Evolutionary conservation across 2,888 invertebrate species (phyloP).

Genomic region (Zaprionus bogoriensis): DNA sequence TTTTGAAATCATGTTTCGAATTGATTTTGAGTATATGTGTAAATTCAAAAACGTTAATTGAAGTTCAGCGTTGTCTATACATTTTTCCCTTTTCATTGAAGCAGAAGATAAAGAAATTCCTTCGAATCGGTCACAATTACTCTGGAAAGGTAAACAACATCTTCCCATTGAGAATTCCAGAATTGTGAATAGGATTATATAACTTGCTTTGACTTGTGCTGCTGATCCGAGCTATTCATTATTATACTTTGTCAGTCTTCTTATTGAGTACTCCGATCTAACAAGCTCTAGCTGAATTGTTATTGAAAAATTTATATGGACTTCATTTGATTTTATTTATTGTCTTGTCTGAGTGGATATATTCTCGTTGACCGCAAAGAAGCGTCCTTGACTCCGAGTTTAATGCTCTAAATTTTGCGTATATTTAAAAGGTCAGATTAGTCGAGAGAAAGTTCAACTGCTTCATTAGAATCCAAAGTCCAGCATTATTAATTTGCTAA

Average conservation of each 20-base stretch:
- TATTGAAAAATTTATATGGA: neutral
- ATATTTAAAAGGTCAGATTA: neutral
- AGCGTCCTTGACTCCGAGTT: neutral
- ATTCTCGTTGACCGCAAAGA: neutral
- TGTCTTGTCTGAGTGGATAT: neutral
- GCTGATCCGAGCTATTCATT: neutral
- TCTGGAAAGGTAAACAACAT: neutral
- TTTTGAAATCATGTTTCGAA: too few species aligned
- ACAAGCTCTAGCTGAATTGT: neutral
- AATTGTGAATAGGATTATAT: neutral
- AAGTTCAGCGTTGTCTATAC: too few species aligned
- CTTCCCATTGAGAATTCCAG: too few species aligned
- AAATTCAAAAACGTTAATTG: too few species aligned
- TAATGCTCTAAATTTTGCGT: conserved; percentile 1
- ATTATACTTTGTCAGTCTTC: neutral
- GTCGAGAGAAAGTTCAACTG: neutral
- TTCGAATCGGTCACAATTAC: too few species aligned
- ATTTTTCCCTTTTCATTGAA: too few species aligned
- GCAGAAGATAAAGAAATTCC: neutral
- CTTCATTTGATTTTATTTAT: neutral
- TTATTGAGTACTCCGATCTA: neutral
- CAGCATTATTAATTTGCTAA: neutral
- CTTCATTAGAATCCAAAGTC: neutral
- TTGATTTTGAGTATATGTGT: too few species aligned
- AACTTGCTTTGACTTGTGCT: neutral